phyloP scores from a whole-genome alignment of 1,140 invertebrate genomes.

The Bombus consobrinus region DNA sequence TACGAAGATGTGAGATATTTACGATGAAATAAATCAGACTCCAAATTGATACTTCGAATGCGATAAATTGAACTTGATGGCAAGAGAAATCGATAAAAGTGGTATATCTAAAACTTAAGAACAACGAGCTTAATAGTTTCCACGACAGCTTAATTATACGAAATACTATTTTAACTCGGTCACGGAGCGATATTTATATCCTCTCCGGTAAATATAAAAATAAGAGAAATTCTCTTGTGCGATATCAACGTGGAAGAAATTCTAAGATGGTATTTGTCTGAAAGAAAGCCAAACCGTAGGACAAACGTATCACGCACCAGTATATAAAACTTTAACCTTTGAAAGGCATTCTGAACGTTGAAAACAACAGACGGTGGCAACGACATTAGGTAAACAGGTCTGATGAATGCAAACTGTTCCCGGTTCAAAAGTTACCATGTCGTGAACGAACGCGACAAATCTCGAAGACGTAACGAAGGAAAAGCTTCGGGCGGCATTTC shows the following conservation, averaged over 20 bases:
- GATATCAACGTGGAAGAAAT: neutral
- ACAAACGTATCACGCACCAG: neutral
- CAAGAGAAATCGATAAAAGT: neutral
- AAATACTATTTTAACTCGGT: too few species aligned
- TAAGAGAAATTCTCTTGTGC: neutral
- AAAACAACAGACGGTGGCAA: conserved; percentile 13
- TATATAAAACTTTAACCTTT: neutral
- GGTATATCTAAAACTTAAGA: too few species aligned
- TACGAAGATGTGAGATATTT: neutral
- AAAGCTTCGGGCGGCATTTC: conserved; percentile 15
- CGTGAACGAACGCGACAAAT: conserved; percentile 13
- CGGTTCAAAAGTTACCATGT: neutral
- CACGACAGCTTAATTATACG: too few species aligned
- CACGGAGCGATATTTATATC: too few species aligned
- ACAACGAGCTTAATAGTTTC: too few species aligned
- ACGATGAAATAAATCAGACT: neutral
- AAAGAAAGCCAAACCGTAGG: neutral
- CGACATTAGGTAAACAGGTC: conserved; percentile 40
- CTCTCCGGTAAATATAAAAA: neutral
- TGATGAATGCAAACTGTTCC: conserved; percentile 34
- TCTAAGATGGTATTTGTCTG: neutral
- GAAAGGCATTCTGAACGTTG: neutral
- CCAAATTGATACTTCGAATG: neutral
- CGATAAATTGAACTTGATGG: neutral
- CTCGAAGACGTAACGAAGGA: conserved; percentile 23